These are phyloP conservation scores for Dysmachus trigonus DNA, from an alignment of 2,888 invertebrate genomes.

Conservation along the genomic window DNA sequence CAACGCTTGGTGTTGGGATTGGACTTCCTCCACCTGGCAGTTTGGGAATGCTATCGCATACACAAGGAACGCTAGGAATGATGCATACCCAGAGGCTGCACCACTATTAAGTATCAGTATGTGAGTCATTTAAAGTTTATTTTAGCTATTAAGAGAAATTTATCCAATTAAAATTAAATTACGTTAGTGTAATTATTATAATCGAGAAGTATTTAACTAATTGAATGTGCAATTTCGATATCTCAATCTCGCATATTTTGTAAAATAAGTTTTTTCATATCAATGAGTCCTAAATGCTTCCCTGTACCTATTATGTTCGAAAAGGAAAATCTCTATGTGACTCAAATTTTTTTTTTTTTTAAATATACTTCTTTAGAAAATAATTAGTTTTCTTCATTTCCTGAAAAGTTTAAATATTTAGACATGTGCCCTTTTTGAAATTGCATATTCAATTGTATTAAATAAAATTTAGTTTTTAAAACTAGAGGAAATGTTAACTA, in stretches of 20 bases:
- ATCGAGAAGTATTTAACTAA: neutral
- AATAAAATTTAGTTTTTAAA: neutral
- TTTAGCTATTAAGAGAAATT: neutral
- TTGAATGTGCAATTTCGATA: too few species aligned
- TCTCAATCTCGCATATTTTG: too few species aligned
- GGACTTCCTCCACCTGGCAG: conserved; percentile 57
- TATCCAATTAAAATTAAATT: neutral
- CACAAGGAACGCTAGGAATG: conserved; percentile 59
- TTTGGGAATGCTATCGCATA: conserved; percentile 54
- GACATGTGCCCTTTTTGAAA: too few species aligned
- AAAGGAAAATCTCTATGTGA: too few species aligned
- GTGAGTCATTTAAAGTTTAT: neutral
- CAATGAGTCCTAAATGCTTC: too few species aligned
- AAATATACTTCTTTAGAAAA: too few species aligned
- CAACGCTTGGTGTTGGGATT: conserved; percentile 54
- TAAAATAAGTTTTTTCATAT: too few species aligned
- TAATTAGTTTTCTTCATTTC: too few species aligned
- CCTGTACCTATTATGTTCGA: too few species aligned
- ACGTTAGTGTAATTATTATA: neutral
- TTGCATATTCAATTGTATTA: too few species aligned
- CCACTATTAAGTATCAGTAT: conserved; percentile 55
- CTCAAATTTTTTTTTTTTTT: too few species aligned
- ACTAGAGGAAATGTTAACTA: neutral
- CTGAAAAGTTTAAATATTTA: too few species aligned
- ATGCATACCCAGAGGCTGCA: conserved; percentile 59